phyloP scores from a whole-genome alignment of 2,113 vertebrate species.

The Origma solitaria region DNA sequence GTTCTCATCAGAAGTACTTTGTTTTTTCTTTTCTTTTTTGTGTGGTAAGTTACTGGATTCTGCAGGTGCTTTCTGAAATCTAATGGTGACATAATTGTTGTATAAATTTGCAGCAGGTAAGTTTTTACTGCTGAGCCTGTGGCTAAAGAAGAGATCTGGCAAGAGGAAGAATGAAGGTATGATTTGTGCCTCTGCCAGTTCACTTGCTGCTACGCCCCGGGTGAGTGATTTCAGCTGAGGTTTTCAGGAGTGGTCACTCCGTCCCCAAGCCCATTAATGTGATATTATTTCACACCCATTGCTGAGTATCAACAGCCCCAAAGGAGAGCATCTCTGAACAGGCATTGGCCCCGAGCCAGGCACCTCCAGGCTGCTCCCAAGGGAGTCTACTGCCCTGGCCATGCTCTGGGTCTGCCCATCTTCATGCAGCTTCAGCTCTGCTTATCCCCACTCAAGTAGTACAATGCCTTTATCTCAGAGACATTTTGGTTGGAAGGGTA shows the following conservation, averaged over 20 bases:
- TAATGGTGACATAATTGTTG: neutral
- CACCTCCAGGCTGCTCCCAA: neutral
- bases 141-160: neutral
- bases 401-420: neutral
- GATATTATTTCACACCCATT: neutral
- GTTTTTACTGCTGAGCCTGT: neutral
- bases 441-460: neutral
- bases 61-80: constrained; percentile 14
- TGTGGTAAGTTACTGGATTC: neutral
- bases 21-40: neutral
- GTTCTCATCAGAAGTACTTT: neutral
- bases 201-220: fast-evolving
- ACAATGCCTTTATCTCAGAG: neutral
- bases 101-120: neutral
- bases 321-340: neutral
- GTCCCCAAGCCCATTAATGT: neutral
- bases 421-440: fast-evolving
- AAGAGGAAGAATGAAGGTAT: neutral
- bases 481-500: neutral
- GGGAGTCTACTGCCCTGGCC: neutral
- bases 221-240: neutral
- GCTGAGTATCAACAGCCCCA: neutral
- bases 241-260: neutral
- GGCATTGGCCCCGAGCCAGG: neutral
- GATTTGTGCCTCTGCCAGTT: neutral